Conservation (phyloP, 2,797 vertebrate genomes). For the Cheirogaleus major region DNA sequence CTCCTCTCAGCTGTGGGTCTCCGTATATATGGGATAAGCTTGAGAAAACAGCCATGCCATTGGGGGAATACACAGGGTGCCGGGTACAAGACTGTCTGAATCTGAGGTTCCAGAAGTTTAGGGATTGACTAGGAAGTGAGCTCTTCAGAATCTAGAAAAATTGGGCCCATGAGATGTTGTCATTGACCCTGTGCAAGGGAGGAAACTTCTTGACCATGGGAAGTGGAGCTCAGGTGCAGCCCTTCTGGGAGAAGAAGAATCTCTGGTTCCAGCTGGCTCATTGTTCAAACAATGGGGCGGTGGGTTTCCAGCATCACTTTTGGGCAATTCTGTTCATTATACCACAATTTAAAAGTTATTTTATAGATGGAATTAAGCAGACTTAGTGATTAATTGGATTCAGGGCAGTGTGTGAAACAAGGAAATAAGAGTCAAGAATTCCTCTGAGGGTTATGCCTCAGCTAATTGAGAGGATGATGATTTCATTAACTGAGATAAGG, state of each 20-base stretch:
- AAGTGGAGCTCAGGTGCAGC: not conserved
- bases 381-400: not conserved
- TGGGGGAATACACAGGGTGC: not conserved
- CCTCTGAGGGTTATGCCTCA: not conserved
- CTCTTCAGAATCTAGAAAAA: not conserved
- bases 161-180: not conserved
- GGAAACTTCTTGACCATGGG: not conserved
- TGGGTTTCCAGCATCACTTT: not conserved
- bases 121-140: not conserved
- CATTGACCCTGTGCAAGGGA: not conserved
- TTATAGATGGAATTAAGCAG: not conserved
- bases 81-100: not conserved
- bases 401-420: not conserved
- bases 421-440: not conserved
- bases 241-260: not conserved
- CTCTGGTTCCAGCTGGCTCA: not conserved
- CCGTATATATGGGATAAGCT: not conserved
- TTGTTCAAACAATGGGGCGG: not conserved
- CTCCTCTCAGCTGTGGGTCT: not conserved
- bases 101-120: not conserved
- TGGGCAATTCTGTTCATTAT: not conserved
- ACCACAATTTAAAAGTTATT: not conserved
- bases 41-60: not conserved
- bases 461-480: not conserved
- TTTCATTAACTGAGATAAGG: not conserved